Percentiles rank a stretch among this genome's conserved stretches.
Evolutionary conservation across 2,113 vertebrate genomes (phyloP).

Genomic region (Brienomyrus brachyistius): DNA sequence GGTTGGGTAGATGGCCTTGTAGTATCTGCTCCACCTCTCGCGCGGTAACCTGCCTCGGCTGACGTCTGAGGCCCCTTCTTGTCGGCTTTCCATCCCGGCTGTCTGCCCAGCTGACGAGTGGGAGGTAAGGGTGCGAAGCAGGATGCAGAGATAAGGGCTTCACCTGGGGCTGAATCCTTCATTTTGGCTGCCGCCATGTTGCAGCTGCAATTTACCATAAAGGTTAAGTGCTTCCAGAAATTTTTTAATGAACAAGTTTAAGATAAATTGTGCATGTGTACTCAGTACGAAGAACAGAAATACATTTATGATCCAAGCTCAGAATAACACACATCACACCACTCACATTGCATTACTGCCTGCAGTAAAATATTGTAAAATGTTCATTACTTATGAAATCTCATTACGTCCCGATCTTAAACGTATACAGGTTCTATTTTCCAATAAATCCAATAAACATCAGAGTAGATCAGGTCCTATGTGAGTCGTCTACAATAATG

Average conservation of each 20-base stretch:
- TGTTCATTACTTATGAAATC: not conserved
- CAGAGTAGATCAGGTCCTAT: not conserved
- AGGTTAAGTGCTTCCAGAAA: not conserved
- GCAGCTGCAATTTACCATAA: not conserved
- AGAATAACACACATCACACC: not conserved
- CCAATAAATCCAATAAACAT: not conserved
- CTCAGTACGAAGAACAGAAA: not conserved
- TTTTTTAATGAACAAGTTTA: not conserved
- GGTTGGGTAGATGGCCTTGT: not conserved
- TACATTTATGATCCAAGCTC: not conserved
- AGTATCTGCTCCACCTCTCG: not conserved
- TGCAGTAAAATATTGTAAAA: not conserved
- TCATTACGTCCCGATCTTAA: not conserved
- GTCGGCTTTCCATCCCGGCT: constrained; percentile 30
- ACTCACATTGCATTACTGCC: not conserved
- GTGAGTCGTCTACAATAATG: not conserved
- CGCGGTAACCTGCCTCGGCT: not conserved
- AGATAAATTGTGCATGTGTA: not conserved
- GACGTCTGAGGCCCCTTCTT: constrained; percentile 25
- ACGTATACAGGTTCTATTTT: not conserved
- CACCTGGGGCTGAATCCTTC: constrained; percentile 22
- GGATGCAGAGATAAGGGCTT: constrained; percentile 1
- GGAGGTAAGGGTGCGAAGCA: constrained; percentile 26
- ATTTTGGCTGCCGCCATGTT: not conserved
- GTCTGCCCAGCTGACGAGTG: constrained; percentile 10